Evolutionary conservation across 2,797 vertebrate genomes (phyloP), one percentile per base, ranked within the genome.

Genomic region (Bovichtus diacanthus): DNA sequence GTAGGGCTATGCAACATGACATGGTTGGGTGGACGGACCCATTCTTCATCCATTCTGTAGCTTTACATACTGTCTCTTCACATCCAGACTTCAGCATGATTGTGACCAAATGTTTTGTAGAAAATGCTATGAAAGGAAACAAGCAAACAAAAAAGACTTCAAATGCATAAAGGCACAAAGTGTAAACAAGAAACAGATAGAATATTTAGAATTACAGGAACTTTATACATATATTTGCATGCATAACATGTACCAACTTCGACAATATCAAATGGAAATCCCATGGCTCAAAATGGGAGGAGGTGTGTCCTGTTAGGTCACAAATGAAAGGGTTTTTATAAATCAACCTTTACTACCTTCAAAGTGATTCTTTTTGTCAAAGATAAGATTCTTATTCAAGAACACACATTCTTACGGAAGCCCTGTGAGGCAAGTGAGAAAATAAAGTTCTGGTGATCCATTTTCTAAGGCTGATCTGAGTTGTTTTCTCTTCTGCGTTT

Each of bases 51-150:
- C 90, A 85, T 93, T 91, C 92, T 93, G 88, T 95, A 96, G 96
- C 95, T 96, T 95, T 93, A 95, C 80, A 92, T 93, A 94, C 93
- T 95, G 95, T 92, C 90, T 93, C 83, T 85, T 93, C 88, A 92
- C 84, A 94, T 95, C 93, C 91, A 94, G 94, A 94, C 96, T 95
- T 97, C 96, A 95, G 96, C 96, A 95, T 94, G 96, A 96, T 85
- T 81, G 95, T 96, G 97, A 98, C 97, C 96, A 97, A 98, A 97
- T 93, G 89, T 95, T 97, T 97, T 96, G 41, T 94, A 94, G 84
- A 85, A 90, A 90, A 90, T 25, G 8, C 21, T 55, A 65, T 44
- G 1, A 60, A 74, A 70, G 83, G 77, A 78, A 67, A 39, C 41
- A 83, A 43, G 67, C 46, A 80, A 50, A 86, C 39, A 88, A 91